Conservation (phyloP, 1,140 invertebrate species). For the Drosophila asahinai region DNA sequence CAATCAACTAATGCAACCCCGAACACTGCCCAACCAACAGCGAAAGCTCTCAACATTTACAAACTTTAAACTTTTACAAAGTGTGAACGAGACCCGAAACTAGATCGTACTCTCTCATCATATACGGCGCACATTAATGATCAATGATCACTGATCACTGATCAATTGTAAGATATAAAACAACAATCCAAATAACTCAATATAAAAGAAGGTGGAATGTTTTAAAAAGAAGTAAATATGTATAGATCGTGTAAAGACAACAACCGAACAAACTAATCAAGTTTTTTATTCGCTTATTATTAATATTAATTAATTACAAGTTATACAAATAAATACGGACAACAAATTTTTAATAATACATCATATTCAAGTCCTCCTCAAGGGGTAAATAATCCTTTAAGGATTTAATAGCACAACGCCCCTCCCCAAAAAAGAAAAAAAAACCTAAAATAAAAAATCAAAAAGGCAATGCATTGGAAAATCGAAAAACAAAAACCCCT, state of each 20-base stretch:
- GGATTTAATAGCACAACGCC: slow-evolving; percentile 13
- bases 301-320: slow-evolving; percentile 65
- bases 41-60: slow-evolving; percentile 50
- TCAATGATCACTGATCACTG: background rate
- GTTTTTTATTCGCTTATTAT: slow-evolving; percentile 76
- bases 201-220: slow-evolving; percentile 19
- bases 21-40: slow-evolving; percentile 55
- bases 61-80: slow-evolving; percentile 30
- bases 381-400: slow-evolving; percentile 23
- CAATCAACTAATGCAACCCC: slow-evolving; percentile 45
- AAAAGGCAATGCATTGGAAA: background rate
- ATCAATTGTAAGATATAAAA: slow-evolving; percentile 56
- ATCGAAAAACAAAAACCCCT: slow-evolving; percentile 1
- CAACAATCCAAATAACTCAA: slow-evolving; percentile 45
- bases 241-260: slow-evolving; percentile 73
- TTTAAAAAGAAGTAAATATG: slow-evolving; percentile 62
- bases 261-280: slow-evolving; percentile 70
- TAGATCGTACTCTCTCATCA: slow-evolving; percentile 26
- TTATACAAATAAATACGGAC: slow-evolving; percentile 29
- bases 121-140: slow-evolving; percentile 30
- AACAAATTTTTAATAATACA: background rate
- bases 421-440: background rate
- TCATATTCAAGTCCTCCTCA: background rate
- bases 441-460: background rate
- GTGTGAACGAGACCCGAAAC: slow-evolving; percentile 18